These are phyloP conservation scores for Zaprionus ornatus DNA, from an alignment of 1,140 invertebrate species.

Conservation along the genomic window DNA sequence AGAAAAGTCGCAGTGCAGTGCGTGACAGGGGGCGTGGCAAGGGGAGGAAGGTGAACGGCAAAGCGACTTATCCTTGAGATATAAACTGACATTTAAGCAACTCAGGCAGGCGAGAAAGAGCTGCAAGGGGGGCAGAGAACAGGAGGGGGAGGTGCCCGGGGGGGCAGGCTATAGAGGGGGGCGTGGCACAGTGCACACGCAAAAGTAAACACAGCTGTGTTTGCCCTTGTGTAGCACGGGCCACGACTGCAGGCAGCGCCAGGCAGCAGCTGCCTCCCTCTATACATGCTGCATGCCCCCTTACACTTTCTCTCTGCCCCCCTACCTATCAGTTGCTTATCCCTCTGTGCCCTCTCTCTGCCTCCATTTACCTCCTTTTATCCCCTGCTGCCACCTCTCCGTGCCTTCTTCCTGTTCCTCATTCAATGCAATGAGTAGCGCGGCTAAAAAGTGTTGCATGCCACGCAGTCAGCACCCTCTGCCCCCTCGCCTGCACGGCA, in stretches of 20 bases:
- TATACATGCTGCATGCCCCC: not conserved
- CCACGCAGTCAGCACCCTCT: not conserved
- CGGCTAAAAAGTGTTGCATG: constrained; percentile 40
- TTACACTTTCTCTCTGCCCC: not conserved
- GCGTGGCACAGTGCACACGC: constrained; percentile 31
- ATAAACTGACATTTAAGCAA: constrained; percentile 82
- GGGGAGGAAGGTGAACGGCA: constrained; percentile 49
- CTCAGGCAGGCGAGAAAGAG: constrained; percentile 68
- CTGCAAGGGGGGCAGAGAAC: not conserved
- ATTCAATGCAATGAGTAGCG: constrained; percentile 76
- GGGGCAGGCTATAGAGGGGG: not conserved
- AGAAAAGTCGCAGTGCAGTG: constrained; percentile 44
- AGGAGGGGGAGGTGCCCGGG: not conserved
- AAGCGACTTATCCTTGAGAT: constrained; percentile 81
- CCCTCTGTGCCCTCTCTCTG: not conserved
- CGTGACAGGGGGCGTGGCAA: not conserved
- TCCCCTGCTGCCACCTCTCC: accelerated
- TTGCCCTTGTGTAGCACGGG: constrained; percentile 35
- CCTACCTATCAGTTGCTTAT: not conserved
- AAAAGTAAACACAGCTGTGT: constrained; percentile 61
- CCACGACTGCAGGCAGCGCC: constrained; percentile 2
- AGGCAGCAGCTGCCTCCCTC: not conserved
- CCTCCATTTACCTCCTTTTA: not conserved
- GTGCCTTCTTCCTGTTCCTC: not conserved
- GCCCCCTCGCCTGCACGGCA: not conserved